Evolutionary conservation across 1,140 invertebrate species (phyloP).

Genomic region (Brachionus paranguensis): DNA sequence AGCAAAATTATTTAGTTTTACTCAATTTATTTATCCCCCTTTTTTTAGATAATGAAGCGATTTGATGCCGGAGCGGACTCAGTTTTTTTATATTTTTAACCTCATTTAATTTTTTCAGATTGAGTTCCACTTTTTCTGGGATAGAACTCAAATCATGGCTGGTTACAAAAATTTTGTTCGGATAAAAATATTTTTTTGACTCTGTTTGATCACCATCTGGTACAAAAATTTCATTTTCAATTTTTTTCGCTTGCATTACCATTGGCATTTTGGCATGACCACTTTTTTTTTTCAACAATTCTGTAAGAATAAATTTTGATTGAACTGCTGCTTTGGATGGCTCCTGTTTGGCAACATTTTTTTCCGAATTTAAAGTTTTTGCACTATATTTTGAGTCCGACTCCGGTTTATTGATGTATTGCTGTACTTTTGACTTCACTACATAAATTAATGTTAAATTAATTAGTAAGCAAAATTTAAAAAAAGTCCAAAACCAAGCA

Average conservation of each 20-base stretch:
- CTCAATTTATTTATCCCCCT: neutral
- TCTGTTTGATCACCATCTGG: neutral
- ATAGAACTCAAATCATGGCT: neutral
- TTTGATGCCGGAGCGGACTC: neutral
- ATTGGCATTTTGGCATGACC: neutral
- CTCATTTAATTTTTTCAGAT: neutral
- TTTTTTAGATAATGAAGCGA: neutral
- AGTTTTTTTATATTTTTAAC: neutral
- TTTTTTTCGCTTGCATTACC: too few species aligned
- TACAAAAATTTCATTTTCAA: neutral
- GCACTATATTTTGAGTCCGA: neutral
- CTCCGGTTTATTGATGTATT: neutral
- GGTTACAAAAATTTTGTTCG: neutral
- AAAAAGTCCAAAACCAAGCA: neutral
- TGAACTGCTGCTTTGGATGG: neutral
- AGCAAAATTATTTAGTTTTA: neutral
- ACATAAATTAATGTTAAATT: neutral
- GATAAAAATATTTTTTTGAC: neutral
- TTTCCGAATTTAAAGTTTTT: neutral
- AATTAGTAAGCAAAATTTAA: neutral
- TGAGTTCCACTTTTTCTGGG: neutral
- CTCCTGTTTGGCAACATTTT: neutral
- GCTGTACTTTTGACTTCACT: neutral
- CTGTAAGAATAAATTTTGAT: neutral
- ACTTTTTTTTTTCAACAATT: neutral